phyloP scores from a whole-genome alignment of 64 coral and sea anemone genomes.

The Stylophora pistillata region DNA sequence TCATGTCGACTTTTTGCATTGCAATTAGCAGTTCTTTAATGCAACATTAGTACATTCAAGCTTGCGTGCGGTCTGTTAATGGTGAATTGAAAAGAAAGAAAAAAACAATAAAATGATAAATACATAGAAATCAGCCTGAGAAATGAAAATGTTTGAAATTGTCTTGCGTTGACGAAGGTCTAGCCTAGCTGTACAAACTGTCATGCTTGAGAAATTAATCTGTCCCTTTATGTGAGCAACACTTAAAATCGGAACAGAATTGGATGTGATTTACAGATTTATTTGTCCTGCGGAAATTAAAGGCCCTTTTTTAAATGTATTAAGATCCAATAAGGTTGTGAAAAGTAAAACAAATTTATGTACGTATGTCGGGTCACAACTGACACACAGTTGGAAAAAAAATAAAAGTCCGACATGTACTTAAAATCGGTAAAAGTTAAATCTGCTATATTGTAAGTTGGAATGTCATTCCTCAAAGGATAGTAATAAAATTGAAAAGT shows the following conservation, averaged over 20 bases:
- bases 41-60: background rate
- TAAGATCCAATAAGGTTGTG: no score
- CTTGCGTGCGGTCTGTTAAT: conserved; percentile 6
- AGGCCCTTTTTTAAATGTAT: background rate
- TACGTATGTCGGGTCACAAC: no score
- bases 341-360: no score
- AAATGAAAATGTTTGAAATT: background rate
- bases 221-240: background rate
- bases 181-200: background rate
- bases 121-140: background rate
- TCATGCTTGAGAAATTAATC: background rate
- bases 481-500: no score
- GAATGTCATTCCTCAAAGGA: no score
- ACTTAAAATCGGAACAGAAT: background rate
- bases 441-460: no score
- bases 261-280: background rate
- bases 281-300: background rate
- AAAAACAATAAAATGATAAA: background rate
- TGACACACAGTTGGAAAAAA: no score
- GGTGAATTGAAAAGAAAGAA: background rate
- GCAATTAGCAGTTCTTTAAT: conserved; percentile 18
- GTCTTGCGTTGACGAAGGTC: background rate
- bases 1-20: conserved; percentile 25
- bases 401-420: no score
- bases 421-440: no score